phyloP scores from a whole-genome alignment of 2,113 vertebrate species.

The Paradisaea rubra region DNA sequence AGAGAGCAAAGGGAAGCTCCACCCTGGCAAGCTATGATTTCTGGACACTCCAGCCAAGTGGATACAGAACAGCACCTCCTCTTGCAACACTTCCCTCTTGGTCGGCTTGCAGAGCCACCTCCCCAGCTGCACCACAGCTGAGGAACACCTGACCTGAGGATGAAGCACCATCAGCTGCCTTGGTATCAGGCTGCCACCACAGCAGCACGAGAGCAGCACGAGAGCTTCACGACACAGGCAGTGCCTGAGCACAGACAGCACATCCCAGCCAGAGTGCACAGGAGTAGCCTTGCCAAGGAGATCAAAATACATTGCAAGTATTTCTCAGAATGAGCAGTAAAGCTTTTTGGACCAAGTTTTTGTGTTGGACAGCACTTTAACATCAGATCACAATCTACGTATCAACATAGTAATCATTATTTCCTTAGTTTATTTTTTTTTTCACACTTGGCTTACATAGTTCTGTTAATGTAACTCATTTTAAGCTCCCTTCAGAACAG shows the following conservation, averaged over 20 bases:
- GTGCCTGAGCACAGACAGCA: neutral
- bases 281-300: neutral
- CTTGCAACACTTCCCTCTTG: neutral
- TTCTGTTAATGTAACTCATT: neutral
- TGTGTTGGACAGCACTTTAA: neutral
- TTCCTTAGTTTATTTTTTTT: neutral
- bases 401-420: neutral
- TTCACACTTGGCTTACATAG: neutral
- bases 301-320: neutral
- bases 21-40: neutral
- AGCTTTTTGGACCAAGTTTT: neutral
- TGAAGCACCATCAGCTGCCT: neutral
- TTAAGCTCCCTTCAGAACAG: neutral
- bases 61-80: neutral
- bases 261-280: neutral
- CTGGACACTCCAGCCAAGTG: neutral
- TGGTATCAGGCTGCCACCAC: neutral
- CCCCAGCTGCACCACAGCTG: neutral
- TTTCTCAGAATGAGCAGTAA: neutral
- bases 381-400: neutral
- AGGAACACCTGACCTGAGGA: neutral
- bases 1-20: neutral
- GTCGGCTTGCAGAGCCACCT: neutral
- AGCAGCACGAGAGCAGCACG: rapidly evolving
- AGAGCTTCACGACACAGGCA: neutral